These are phyloP conservation scores for Saguinus midas DNA, from an alignment of 2,113 vertebrate genomes.

Conservation along the genomic window DNA sequence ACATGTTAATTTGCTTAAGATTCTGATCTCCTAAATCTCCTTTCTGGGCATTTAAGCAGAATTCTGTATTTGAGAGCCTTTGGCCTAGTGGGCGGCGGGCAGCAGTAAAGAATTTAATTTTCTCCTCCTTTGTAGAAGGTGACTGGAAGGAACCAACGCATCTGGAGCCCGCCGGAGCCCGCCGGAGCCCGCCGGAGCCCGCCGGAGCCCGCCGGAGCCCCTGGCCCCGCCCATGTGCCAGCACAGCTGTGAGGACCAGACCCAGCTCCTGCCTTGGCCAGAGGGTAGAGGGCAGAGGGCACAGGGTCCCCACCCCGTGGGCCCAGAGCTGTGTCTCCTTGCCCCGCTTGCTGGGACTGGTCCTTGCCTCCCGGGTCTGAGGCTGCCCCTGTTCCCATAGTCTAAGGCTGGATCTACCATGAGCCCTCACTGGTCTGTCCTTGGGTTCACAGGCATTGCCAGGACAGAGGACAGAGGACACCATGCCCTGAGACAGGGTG, in stretches of 20 bases:
- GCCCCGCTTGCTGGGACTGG: too few species aligned
- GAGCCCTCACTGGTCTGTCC: not conserved
- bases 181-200: not conserved
- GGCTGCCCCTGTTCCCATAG: rapidly evolving
- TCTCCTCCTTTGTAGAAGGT: not conserved
- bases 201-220: not conserved
- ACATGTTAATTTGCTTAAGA: conserved; percentile 68
- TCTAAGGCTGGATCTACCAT: rapidly evolving
- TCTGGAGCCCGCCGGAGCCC: too few species aligned
- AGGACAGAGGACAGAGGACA: not conserved
- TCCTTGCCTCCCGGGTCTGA: not conserved
- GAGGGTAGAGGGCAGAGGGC: not conserved
- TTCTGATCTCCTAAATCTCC: conserved; percentile 56
- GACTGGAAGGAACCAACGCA: rapidly evolving
- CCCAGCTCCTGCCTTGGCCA: not conserved
- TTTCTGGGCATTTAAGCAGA: conserved; percentile 45
- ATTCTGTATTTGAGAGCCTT: not conserved
- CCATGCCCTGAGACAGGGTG: rapidly evolving
- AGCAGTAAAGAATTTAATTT: not conserved
- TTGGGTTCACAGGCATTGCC: not conserved
- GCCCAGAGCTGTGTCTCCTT: not conserved
- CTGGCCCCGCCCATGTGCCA: not conserved
- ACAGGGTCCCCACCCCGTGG: not conserved
- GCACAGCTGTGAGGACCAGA: not conserved
- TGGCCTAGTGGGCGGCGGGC: not conserved